Percentiles rank a stretch among this genome's conserved stretches.
These are phyloP conservation scores for Caradrina clavipalpis DNA, from an alignment of 2,888 invertebrate species.

Conservation along the genomic window DNA sequence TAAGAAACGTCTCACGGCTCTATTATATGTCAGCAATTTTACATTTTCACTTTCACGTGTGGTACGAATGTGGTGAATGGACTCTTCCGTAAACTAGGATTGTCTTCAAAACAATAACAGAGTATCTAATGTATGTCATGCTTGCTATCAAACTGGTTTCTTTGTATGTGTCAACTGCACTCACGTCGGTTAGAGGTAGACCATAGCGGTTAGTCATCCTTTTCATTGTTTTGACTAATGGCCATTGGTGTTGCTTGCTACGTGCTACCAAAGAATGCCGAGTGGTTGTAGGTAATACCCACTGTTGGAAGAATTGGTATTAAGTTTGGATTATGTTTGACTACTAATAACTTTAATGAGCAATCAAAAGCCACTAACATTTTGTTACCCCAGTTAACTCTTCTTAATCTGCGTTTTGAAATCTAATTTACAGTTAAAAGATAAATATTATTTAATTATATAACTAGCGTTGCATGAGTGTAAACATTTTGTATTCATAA, in stretches of 20 bases:
- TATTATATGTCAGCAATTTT: slow-evolving; percentile 78
- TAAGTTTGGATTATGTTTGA: slow-evolving; percentile 11
- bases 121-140: slow-evolving; percentile 47
- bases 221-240: slow-evolving; percentile 68
- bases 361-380: slow-evolving; percentile 9
- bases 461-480: slow-evolving; percentile 29
- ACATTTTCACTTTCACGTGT: slow-evolving; percentile 83
- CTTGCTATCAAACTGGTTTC: slow-evolving; percentile 19
- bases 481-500: slow-evolving; percentile 26
- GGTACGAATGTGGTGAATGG: slow-evolving; percentile 68
- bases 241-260: slow-evolving; percentile 57
- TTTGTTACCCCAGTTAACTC: slow-evolving; percentile 3
- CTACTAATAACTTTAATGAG: slow-evolving; percentile 14
- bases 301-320: too few species aligned
- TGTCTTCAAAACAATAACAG: slow-evolving; percentile 60
- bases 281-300: slow-evolving; percentile 2
- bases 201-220: slow-evolving; percentile 39
- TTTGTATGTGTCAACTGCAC: slow-evolving; percentile 14
- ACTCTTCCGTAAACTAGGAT: slow-evolving; percentile 72
- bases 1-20: slow-evolving; percentile 83
- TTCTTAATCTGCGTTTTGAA: slow-evolving; percentile 11
- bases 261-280: slow-evolving; percentile 61
- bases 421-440: slow-evolving; percentile 25
- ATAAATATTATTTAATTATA: slow-evolving; percentile 25
- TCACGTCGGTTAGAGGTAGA: slow-evolving; percentile 3